These are phyloP conservation scores for Trichoplusia ni DNA, from an alignment of 1,140 invertebrate genomes.

Conservation along the genomic window DNA sequence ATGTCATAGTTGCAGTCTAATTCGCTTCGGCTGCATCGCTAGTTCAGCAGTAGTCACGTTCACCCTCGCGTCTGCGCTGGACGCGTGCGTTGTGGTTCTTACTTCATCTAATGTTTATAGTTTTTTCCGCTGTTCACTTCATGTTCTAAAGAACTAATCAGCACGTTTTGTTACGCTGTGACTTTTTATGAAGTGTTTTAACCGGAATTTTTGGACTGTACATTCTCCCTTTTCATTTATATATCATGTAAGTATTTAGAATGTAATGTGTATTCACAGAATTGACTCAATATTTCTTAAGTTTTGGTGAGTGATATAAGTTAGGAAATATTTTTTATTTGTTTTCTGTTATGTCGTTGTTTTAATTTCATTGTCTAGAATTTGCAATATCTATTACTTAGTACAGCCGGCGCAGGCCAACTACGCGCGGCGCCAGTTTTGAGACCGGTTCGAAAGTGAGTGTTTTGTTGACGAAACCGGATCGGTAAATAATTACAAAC, in stretches of 20 bases:
- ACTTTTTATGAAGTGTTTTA: slow-evolving; percentile 34
- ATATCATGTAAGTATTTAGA: slow-evolving; percentile 29
- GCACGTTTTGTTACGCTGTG: slow-evolving; percentile 29
- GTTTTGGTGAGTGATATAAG: no score
- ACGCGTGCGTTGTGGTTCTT: slow-evolving; percentile 45
- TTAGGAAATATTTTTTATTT: neutral
- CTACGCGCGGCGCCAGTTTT: slow-evolving; percentile 30
- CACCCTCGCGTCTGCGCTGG: slow-evolving; percentile 45
- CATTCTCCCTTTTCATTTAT: neutral
- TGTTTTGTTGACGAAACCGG: slow-evolving; percentile 62
- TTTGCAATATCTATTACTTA: slow-evolving; percentile 19
- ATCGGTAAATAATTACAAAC: slow-evolving; percentile 50
- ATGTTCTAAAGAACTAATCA: slow-evolving; percentile 28
- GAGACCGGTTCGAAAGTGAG: slow-evolving; percentile 69
- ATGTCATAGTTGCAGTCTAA: slow-evolving; percentile 33
- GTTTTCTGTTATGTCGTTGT: neutral
- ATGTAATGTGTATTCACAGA: slow-evolving; percentile 5
- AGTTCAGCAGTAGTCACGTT: slow-evolving; percentile 48
- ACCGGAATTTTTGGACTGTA: slow-evolving; percentile 34
- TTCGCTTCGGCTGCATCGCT: slow-evolving; percentile 33
- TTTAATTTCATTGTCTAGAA: neutral
- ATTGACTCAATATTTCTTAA: no score
- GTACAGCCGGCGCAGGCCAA: slow-evolving; percentile 8
- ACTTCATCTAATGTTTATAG: slow-evolving; percentile 31
- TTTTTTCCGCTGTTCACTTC: slow-evolving; percentile 39